These are phyloP conservation scores for Ataeniobius toweri DNA, from an alignment of 2,797 vertebrate genomes.

Conservation along the genomic window DNA sequence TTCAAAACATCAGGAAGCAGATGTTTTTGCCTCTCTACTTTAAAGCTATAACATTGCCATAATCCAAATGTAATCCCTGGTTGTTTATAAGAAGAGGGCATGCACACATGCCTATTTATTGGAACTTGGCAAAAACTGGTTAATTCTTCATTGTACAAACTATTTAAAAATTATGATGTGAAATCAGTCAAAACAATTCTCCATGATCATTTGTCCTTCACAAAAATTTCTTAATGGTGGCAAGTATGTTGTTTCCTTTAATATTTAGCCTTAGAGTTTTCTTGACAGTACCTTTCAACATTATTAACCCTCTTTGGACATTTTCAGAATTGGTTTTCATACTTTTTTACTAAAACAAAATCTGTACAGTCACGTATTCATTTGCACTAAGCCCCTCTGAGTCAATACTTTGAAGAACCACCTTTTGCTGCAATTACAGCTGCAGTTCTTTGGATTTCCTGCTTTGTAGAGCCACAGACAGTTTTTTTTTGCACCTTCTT, in stretches of 20 bases:
- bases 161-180: neutral
- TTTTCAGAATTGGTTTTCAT: neutral
- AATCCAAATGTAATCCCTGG: constrained; percentile 3
- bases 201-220: neutral
- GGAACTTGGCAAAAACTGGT: neutral
- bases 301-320: neutral
- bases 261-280: neutral
- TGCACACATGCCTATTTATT: neutral
- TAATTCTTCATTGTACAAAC: neutral
- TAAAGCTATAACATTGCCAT: neutral
- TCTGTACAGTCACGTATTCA: neutral
- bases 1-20: constrained; percentile 6
- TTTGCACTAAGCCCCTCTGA: neutral
- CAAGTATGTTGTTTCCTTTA: neutral
- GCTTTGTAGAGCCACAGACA: neutral
- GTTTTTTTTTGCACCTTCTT: neutral
- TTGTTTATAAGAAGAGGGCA: neutral
- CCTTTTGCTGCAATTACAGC: neutral
- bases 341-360: neutral
- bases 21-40: constrained; percentile 3
- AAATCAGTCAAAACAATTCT: neutral
- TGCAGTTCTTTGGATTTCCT: neutral
- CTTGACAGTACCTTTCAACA: neutral
- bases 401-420: neutral
- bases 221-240: neutral